A percentile compares a stretch with the other conserved stretches of the same genome.
Conservation (phyloP, 2,797 vertebrate genomes). For the Alectoris magna region DNA sequence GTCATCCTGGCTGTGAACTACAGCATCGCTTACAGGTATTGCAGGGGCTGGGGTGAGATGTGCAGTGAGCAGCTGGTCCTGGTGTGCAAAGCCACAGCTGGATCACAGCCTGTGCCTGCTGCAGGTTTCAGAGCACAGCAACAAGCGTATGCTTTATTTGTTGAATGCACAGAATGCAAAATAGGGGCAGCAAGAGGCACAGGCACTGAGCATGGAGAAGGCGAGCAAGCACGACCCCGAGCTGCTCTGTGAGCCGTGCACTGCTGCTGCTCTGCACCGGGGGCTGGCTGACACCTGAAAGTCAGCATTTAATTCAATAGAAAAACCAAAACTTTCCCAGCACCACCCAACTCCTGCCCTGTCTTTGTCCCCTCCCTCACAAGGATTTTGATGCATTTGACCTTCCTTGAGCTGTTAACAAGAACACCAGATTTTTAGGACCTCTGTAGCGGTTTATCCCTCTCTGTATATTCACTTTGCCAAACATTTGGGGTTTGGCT, state of each 20-base stretch:
- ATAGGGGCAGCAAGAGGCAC: not conserved
- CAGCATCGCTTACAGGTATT: slow-evolving; percentile 83
- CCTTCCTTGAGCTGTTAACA: not conserved
- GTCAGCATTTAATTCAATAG: not conserved
- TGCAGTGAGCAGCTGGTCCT: not conserved
- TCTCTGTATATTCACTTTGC: fast-evolving
- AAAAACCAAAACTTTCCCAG: not conserved
- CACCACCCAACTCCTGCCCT: not conserved
- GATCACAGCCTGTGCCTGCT: not conserved
- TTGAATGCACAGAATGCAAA: not conserved
- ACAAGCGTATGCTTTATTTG: fast-evolving
- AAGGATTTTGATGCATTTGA: fast-evolving
- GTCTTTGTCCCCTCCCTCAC: not conserved
- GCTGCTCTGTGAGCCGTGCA: not conserved
- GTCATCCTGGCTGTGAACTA: slow-evolving; percentile 78
- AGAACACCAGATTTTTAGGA: not conserved
- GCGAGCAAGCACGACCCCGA: not conserved
- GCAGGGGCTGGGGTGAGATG: not conserved
- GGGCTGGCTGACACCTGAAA: not conserved
- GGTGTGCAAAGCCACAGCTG: not conserved
- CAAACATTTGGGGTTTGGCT: not conserved
- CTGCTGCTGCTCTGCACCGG: not conserved
- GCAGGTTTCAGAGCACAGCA: not conserved
- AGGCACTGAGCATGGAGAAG: fast-evolving
- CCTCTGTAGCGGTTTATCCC: not conserved